Evolutionary conservation across 2,113 vertebrate genomes (phyloP), one percentile per base, ranked within the genome.

Genomic region (Cyprinodon variegatus): DNA sequence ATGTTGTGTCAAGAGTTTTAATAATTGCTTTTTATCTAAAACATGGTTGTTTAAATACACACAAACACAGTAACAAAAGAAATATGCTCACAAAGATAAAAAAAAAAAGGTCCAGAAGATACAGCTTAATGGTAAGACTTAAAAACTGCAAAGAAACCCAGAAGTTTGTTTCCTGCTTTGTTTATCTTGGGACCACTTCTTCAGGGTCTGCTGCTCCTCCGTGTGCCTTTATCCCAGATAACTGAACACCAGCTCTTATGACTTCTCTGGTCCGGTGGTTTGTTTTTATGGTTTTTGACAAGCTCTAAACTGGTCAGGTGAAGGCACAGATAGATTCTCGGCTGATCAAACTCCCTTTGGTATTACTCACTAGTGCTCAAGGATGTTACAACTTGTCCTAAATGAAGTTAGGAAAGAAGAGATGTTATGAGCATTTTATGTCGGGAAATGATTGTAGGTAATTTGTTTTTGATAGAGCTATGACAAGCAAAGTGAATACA

Each of bases 311-410:
- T 13, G 46, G 72, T 62, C 59, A 65, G 67, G 60, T 43, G 36
- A 50, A 68, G 65, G 50, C 73, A 61, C 50, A 20, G 50, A 10
- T 57, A 57, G 50, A 15, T 57, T 57, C 50, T 41, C 48, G 36
- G 43, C 22, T 13, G 36, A 62, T 57, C 68, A 57, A 78, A 65
- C 74, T 86, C 70, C 78, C 59, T 61, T 88, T 82, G 40, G 76
- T 88, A 83, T 78, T 77, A 77, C 74, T 68, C 81, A 87, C 71
- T 83, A 72, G 72, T 67, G 82, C 77, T 65, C 50, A 71, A 80
- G 86, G 81, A 74, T 89, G 92, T 89, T 91, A 68, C 69, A 83
- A 92, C 93, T 90, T 91, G 91, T 82, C 75, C 81, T 22, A 45
- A 45, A 75, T 60, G 76, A 46, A 15, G 53, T 46, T 70, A 57